phyloP scores from a whole-genome alignment of 2,888 invertebrate species.

The Priocnemis perturbator region DNA sequence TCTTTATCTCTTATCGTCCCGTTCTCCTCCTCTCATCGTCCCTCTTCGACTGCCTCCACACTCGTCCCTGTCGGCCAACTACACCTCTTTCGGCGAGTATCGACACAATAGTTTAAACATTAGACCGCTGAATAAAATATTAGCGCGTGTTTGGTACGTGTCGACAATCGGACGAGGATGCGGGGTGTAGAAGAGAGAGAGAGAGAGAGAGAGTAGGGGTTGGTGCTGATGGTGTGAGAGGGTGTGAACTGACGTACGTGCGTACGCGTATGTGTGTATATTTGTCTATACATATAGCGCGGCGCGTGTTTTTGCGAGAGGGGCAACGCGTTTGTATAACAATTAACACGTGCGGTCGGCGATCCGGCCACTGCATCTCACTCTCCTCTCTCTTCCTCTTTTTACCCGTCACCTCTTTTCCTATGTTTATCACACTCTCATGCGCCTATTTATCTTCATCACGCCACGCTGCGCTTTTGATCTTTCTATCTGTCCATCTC shows the following conservation, averaged over 20 bases:
- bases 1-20: conserved; percentile 16
- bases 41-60: conserved; percentile 23
- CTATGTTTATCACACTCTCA: conserved; percentile 1
- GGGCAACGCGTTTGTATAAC: conserved; percentile 53
- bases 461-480: no score
- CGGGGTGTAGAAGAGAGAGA: conserved; percentile 15
- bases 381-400: conserved; percentile 23
- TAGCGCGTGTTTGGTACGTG: conserved; percentile 37
- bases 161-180: neutral
- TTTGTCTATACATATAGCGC: no score
- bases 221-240: neutral
- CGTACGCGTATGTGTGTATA: conserved; percentile 39
- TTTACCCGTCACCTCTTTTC: conserved; percentile 15
- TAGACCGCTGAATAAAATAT: conserved; percentile 69
- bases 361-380: conserved; percentile 37
- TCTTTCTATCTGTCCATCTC: conserved; percentile 22
- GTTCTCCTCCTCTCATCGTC: conserved; percentile 11
- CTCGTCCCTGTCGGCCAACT: neutral
- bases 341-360: conserved; percentile 61
- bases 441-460: neutral
- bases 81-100: conserved; percentile 28
- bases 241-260: conserved; percentile 14
- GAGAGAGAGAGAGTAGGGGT: conserved; percentile 16
- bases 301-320: conserved; percentile 51
- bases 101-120: conserved; percentile 66